Base-by-base conservation (phyloP, 2,113 vertebrate species). In the Noturus placidus region DNA sequence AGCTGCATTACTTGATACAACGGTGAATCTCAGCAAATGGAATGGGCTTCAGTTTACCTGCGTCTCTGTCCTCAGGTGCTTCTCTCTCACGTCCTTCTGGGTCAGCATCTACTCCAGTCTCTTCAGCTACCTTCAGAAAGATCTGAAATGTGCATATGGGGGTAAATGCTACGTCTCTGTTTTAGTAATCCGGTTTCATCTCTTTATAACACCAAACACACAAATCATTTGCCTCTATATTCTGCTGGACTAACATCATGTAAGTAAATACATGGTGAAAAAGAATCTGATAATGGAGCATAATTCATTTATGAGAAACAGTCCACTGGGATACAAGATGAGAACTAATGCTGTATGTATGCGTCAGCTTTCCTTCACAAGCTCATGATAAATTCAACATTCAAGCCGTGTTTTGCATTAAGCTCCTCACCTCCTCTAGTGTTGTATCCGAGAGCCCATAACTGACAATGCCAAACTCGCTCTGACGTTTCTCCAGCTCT, bases 361-460 rank as follows among this genome's bases (percentile, higher is more conserved):
- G 74, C 38, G n/a, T 56, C 19, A 30, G 22, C n/a, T 38, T 57
- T 42, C 72, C 61, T 65, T 50, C 33, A 83, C 42, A 77, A 70
- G 11, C 9, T 79, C 30, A 67, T 59, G n/a, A 42, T 72, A 63
- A 89, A 82, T 82, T 57, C 25, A 70, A 27, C 74, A 57, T 10
- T 15, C 38, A 22, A 11, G 27, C 70, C 33, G 19, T 67, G 19
- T 2, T 83, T n/a, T n/a, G 33, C 65, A 65, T 50, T 56, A 20
- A 50, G 10, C 2, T 9, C 1, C 87, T 91, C 81, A 97, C 97
- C 96, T 99, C 97, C 89, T 98, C 97, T 50, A 99, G 94, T 11
- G 95, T 96, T 92, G 96, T 97, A 93, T 98, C 96, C 0, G 97
- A 97, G 88, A 98, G 94, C 50, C 97, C 96, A 0, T 97, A 99